phyloP scores from a whole-genome alignment of 2,797 vertebrate genomes.

The Capromys pilorides region DNA sequence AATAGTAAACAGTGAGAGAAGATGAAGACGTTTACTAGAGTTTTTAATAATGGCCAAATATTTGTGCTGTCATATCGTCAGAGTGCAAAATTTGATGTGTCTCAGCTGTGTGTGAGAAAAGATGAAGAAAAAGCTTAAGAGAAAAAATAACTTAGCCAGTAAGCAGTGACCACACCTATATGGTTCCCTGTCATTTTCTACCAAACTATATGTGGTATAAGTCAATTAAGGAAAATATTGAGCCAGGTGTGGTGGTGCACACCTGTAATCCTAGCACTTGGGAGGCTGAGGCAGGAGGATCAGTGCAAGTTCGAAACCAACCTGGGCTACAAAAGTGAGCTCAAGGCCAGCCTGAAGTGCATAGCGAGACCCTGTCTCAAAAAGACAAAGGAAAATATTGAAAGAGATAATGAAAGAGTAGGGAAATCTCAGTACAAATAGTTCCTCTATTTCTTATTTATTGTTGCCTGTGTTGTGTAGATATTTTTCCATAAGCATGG shows the following conservation, averaged over 20 bases:
- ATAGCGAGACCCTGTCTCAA: too few relatives aligned
- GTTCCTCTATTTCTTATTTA: neutral
- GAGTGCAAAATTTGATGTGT: neutral
- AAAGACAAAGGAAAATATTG: slow-evolving; percentile 7
- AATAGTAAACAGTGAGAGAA: neutral
- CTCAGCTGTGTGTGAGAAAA: slow-evolving; percentile 10
- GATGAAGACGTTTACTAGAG: neutral
- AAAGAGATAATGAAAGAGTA: neutral
- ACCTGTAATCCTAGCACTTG: too few relatives aligned
- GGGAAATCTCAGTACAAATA: neutral
- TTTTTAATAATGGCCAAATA: slow-evolving; percentile 28
- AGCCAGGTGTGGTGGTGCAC: too few relatives aligned
- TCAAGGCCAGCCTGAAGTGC: too few relatives aligned
- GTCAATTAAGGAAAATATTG: slow-evolving; percentile 7
- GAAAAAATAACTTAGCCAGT: neutral
- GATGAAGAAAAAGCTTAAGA: neutral
- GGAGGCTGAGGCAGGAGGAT: too few relatives aligned
- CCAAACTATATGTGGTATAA: neutral
- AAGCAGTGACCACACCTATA: neutral
- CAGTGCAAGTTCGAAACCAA: too few relatives aligned
- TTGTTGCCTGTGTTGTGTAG: neutral
- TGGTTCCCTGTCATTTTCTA: neutral
- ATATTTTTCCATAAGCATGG: neutral
- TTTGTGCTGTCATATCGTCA: slow-evolving; percentile 8
- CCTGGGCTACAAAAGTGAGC: too few relatives aligned